These are phyloP conservation scores for Xanthorhoe spadicearia DNA, from an alignment of 2,888 invertebrate species.

Conservation along the genomic window DNA sequence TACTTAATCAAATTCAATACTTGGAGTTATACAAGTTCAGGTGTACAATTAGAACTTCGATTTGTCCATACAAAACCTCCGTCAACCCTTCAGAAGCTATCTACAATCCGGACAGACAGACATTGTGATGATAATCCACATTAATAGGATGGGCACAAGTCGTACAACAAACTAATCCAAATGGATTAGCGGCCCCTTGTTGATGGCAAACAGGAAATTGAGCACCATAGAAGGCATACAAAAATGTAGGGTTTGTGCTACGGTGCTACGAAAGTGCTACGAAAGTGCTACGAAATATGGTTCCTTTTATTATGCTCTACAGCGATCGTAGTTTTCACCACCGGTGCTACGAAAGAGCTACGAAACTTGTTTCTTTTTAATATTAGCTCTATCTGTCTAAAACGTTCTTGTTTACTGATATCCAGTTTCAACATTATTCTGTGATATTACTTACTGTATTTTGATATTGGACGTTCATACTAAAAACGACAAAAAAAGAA, in stretches of 20 bases:
- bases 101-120: neutral
- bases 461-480: too few relatives aligned
- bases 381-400: too few relatives aligned
- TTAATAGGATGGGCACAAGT: slow-evolving; percentile 17
- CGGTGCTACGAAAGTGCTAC: neutral
- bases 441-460: too few relatives aligned
- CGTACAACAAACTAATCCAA: slow-evolving; percentile 19
- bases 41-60: neutral
- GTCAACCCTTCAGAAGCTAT: slow-evolving; percentile 1
- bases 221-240: slow-evolving; percentile 5
- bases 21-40: too few relatives aligned
- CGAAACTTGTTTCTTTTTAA: neutral
- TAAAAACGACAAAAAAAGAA: too few relatives aligned
- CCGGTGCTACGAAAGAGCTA: too few relatives aligned
- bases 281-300: neutral
- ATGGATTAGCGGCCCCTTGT: slow-evolving; percentile 17
- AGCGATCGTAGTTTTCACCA: too few relatives aligned
- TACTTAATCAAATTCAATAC: too few relatives aligned
- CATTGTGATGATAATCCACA: slow-evolving; percentile 23
- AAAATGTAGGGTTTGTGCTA: neutral
- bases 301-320: too few relatives aligned
- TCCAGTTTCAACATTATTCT: too few relatives aligned
- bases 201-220: neutral
- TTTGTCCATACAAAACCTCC: slow-evolving; percentile 4
- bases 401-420: too few relatives aligned